Conservation (phyloP, 2,113 vertebrate genomes). For the Chauna torquata region DNA sequence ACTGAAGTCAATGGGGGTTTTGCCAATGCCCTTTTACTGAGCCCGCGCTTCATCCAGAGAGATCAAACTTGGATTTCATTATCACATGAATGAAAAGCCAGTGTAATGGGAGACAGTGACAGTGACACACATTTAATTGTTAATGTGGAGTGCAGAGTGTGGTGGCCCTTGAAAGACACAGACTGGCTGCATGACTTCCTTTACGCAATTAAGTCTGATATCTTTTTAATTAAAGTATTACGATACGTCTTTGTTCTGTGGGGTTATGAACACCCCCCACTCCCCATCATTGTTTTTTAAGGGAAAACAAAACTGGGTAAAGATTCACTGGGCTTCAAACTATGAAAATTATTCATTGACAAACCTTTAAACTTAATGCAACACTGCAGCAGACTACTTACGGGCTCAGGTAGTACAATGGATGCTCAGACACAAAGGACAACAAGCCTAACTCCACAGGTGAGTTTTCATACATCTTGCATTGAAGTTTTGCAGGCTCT, state of each 20-base stretch:
- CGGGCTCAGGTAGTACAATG: background rate
- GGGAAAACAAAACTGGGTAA: background rate
- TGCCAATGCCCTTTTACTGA: background rate
- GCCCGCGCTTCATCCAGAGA: background rate
- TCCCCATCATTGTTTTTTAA: background rate
- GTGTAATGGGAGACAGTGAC: background rate
- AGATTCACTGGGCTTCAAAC: background rate
- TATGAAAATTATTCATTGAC: background rate
- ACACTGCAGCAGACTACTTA: background rate
- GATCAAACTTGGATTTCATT: background rate
- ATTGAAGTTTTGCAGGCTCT: background rate
- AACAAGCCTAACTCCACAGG: background rate
- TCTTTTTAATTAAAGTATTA: background rate
- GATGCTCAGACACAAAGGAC: background rate
- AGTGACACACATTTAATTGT: conserved; percentile 12
- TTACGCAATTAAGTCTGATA: background rate
- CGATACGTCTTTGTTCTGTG: background rate
- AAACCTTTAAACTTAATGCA: background rate
- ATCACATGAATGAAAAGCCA: conserved; percentile 8
- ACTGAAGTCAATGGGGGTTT: background rate
- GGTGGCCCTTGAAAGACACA: background rate
- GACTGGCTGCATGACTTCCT: background rate
- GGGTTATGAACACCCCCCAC: background rate
- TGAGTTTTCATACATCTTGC: background rate
- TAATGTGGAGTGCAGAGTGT: background rate